phyloP scores from a whole-genome alignment of 2,797 vertebrate genomes.

The Geotrypetes seraphini region DNA sequence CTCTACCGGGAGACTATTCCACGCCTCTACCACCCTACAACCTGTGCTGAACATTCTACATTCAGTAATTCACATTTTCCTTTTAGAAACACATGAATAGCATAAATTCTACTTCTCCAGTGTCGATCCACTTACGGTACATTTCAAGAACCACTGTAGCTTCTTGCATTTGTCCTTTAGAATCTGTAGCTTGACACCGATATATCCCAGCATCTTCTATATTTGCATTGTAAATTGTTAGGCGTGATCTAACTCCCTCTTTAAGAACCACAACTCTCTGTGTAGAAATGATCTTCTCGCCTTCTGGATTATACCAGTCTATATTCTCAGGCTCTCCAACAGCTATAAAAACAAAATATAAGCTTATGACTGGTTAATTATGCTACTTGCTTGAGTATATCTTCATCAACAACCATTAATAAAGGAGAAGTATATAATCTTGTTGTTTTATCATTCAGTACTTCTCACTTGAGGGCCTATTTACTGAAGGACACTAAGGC shows the following conservation, averaged over 20 bases:
- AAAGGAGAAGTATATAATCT: too few species aligned
- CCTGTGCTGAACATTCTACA: too few species aligned
- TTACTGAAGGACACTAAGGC: too few species aligned
- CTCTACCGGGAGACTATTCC: too few species aligned
- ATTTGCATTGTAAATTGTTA: constrained; percentile 93
- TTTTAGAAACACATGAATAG: too few species aligned
- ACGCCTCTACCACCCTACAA: too few species aligned
- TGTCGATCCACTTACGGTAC: constrained; percentile 96
- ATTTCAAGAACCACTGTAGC: constrained; percentile 94
- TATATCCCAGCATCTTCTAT: constrained; percentile 95
- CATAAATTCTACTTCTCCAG: too few species aligned
- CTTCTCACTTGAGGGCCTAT: neutral
- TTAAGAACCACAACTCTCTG: constrained; percentile 81
- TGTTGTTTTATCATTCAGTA: neutral
- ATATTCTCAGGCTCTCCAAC: constrained; percentile 85
- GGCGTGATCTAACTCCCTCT: constrained; percentile 75
- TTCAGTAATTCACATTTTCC: too few species aligned
- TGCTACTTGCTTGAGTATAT: too few species aligned
- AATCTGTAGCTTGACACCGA: constrained; percentile 83
- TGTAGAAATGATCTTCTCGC: constrained; percentile 77
- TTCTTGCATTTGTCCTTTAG: constrained; percentile 77
- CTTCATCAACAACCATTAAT: too few species aligned
- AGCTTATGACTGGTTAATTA: too few species aligned
- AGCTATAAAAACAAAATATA: constrained; percentile 41
- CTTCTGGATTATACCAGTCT: constrained; percentile 93